Percentiles rank a stretch among this genome's conserved stretches.
Conservation (phyloP, 2,797 vertebrate species). For the Coracias cyanogaster region DNA sequence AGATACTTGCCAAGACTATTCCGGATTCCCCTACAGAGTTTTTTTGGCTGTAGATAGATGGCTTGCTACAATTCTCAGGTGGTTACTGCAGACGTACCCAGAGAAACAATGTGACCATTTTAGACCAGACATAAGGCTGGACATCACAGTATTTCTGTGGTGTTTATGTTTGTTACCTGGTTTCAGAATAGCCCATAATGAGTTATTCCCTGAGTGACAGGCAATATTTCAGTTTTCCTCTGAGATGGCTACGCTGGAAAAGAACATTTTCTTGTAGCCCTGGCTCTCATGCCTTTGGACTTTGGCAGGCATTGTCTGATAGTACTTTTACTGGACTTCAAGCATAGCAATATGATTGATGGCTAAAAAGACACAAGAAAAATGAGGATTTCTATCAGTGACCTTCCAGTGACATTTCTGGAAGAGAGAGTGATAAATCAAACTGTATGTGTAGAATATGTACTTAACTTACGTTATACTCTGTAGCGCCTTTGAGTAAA, state of each 20-base stretch:
- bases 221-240: slow-evolving; percentile 1
- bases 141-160: not conserved
- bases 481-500: not conserved
- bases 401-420: slow-evolving; percentile 10
- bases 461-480: not conserved
- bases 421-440: not conserved
- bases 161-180: not conserved
- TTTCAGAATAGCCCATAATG: not conserved
- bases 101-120: not conserved
- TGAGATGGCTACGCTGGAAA: not conserved
- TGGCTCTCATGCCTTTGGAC: not conserved
- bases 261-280: not conserved
- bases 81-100: not conserved
- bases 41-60: not conserved
- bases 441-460: not conserved
- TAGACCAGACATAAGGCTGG: not conserved
- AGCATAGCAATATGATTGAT: slow-evolving; percentile 1
- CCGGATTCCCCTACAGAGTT: not conserved
- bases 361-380: slow-evolving; percentile 11
- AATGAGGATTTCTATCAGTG: slow-evolving; percentile 15
- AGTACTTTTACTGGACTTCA: slow-evolving; percentile 14
- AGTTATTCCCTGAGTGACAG: not conserved
- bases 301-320: slow-evolving; percentile 38
- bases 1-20: not conserved
- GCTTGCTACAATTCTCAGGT: not conserved